phyloP scores from a whole-genome alignment of 2,797 vertebrate species.

The Bucorvus abyssinicus region DNA sequence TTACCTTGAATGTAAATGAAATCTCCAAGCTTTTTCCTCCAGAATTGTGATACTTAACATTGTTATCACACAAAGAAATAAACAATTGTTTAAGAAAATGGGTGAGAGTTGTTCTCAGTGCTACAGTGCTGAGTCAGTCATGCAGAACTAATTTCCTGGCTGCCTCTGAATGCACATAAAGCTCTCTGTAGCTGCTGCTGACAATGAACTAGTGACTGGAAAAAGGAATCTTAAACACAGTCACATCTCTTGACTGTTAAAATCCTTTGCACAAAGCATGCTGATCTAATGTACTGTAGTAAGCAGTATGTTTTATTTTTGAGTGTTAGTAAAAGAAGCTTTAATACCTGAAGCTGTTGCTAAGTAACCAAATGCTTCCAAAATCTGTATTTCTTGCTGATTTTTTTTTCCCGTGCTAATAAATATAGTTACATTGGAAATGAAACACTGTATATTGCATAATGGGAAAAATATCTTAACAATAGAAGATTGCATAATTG shows the following conservation, averaged over 20 bases:
- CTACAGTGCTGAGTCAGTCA: constrained; percentile 76
- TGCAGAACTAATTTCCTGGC: constrained; percentile 84
- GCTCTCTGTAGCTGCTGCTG: constrained; percentile 78
- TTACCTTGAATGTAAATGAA: neutral
- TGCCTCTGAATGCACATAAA: constrained; percentile 81
- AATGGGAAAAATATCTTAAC: neutral
- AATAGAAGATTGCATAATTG: neutral
- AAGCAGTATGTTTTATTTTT: constrained; percentile 6
- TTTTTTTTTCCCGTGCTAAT: neutral
- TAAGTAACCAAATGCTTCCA: constrained; percentile 66
- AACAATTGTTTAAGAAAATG: constrained; percentile 78
- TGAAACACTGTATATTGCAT: neutral
- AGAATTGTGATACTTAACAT: constrained; percentile 62
- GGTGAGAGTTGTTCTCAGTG: constrained; percentile 60
- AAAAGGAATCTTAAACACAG: constrained; percentile 82
- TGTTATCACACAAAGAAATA: constrained; percentile 73
- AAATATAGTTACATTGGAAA: constrained; percentile 4
- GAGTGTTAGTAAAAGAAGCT: constrained; percentile 49
- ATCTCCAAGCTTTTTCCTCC: neutral
- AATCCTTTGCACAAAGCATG: constrained; percentile 77
- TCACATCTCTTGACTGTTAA: constrained; percentile 83
- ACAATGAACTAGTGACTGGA: constrained; percentile 83
- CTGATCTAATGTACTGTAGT: constrained; percentile 68
- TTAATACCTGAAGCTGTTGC: constrained; percentile 69
- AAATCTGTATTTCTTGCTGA: constrained; percentile 47